Percentiles rank a stretch among this genome's conserved stretches.
Evolutionary conservation across 1,140 invertebrate species (phyloP).

Genomic region (Ephestia elutella): DNA sequence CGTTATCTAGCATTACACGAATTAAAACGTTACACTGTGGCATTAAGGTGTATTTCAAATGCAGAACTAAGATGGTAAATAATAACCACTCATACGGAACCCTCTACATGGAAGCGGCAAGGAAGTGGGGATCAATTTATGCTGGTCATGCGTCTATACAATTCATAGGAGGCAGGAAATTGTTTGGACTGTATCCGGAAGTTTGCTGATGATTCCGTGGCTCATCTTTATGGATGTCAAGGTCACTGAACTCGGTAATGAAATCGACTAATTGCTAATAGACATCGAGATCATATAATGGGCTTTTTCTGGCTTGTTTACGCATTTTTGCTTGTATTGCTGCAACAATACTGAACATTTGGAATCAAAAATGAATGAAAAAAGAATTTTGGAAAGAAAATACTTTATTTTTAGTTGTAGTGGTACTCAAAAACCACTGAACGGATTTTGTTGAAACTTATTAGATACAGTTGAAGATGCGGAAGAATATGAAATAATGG

Average conservation of each 20-base stretch:
- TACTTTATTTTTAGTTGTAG: too few species aligned
- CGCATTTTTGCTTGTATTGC: too few species aligned
- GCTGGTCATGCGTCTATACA: conserved; percentile 13
- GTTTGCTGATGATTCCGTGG: conserved; percentile 13
- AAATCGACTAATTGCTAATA: too few species aligned
- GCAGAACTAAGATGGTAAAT: background rate
- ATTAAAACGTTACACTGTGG: background rate
- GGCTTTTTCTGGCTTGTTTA: too few species aligned
- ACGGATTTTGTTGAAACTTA: too few species aligned
- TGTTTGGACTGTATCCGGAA: conserved; percentile 18
- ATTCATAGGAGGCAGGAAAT: conserved; percentile 20
- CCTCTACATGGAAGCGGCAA: background rate
- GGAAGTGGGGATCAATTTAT: background rate
- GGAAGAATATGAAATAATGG: too few species aligned
- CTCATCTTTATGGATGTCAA: conserved; percentile 10
- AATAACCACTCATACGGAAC: background rate
- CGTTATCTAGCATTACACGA: background rate
- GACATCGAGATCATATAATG: too few species aligned
- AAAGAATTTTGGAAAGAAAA: too few species aligned
- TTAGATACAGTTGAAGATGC: too few species aligned
- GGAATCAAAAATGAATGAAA: too few species aligned
- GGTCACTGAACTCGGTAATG: conserved; percentile 7
- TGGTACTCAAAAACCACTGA: too few species aligned
- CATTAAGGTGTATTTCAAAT: background rate
- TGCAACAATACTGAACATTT: too few species aligned